Evolutionary conservation across 2,113 vertebrate species (phyloP), one percentile per base, ranked within the genome.

Genomic region (Pelmatolapia mariae): DNA sequence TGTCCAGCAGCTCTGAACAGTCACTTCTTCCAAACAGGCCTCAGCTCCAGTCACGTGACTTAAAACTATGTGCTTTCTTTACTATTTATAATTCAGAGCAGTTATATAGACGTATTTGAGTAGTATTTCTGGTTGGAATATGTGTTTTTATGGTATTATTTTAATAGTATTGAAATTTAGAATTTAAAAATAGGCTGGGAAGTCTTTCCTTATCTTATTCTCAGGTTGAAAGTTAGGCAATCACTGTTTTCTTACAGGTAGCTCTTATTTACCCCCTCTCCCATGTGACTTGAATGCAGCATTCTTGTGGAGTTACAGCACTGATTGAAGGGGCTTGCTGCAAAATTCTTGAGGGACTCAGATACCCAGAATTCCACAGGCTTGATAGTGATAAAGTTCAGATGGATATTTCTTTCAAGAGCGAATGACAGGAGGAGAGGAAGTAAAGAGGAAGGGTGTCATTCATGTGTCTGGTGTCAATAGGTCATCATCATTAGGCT

Each of bases 401-500:
- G 43, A 61, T 6, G 15, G 22, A 31, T 66, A 8, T 29, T 19
- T 45, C 5, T 76, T 50, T 71, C 26, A 63, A n/a, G 31, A 82
- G 45, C 4, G 52, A 57, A 22, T 22, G 40, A 86, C 31, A 81
- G 52, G 59, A 29, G 33, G 43, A 73, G 63, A 84, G 59, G 47
- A 29, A n/a, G 36, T 50, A 56, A 36, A 18, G 45, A 83, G 81
- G 57, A 80, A 24, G 45, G 84, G 82, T 87, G 86, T 87, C 90
- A 91, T 92, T 84, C 68, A 31, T 93, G 84, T 86, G 86, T 91
- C 83, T 88, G 90, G 83, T 91, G 93, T 92, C 82, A 89, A 43
- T 29, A 84, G 89, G 93, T 92, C 90, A 88, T 61, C 83, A 22
- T 80, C 86, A 40, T 82, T n/a, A 80, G 81, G 50, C 86, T 89